Percentiles rank a stretch among this genome's conserved stretches.
Evolutionary conservation across 2,888 invertebrate species (phyloP).

Genomic region (Balanococcus diminutus): DNA sequence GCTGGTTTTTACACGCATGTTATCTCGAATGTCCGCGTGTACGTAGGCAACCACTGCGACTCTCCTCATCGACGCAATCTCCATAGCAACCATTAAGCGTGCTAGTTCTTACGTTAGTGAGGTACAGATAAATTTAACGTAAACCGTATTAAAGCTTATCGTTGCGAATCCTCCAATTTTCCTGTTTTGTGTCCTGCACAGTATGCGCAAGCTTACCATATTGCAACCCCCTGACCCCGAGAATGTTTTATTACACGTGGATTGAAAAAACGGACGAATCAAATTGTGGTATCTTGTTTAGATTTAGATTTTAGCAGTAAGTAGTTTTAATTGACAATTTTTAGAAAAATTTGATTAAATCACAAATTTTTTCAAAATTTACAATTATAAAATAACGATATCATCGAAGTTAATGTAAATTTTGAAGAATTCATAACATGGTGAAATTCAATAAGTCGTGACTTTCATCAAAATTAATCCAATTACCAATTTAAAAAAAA

Average conservation of each 20-base stretch:
- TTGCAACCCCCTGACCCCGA: neutral
- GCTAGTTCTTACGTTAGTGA: neutral
- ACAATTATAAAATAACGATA: too few species aligned
- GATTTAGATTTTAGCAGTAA: neutral
- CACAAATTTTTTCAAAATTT: too few species aligned
- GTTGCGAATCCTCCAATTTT: neutral
- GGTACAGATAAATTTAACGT: neutral
- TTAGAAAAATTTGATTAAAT: too few species aligned
- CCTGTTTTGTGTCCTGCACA: too few species aligned
- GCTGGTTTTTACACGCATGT: slow-evolving; percentile 1
- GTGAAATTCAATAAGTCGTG: too few species aligned
- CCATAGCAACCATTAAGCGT: slow-evolving; percentile 32
- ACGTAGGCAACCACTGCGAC: neutral
- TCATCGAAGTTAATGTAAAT: too few species aligned
- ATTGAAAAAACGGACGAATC: neutral
- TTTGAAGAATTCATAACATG: too few species aligned
- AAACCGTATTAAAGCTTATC: slow-evolving; percentile 15
- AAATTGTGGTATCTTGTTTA: neutral
- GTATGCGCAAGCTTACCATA: neutral
- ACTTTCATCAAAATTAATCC: too few species aligned
- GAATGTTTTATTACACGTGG: neutral
- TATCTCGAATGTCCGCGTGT: neutral
- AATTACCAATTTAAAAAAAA: too few species aligned
- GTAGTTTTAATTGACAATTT: too few species aligned
- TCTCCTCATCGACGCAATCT: slow-evolving; percentile 22